phyloP scores from a whole-genome alignment of 1,140 invertebrate species.

The Panulirus ornatus region DNA sequence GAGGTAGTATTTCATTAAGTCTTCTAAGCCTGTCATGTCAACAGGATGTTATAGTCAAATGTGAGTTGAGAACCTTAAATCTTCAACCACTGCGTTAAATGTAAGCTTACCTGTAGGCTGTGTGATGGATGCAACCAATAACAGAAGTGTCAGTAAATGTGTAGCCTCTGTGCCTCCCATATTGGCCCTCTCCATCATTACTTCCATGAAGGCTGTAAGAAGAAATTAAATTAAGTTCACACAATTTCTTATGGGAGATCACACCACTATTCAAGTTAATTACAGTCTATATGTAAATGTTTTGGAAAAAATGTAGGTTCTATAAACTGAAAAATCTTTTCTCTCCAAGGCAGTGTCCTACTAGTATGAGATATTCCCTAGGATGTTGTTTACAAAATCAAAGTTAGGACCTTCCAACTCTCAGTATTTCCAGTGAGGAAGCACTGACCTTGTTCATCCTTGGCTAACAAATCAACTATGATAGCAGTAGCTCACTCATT shows the following conservation, averaged over 20 bases:
- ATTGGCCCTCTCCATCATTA: constrained; percentile 20
- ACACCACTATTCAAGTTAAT: too few species aligned
- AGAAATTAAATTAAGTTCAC: not conserved
- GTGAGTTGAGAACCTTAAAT: not conserved
- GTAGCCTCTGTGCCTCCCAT: constrained; percentile 22
- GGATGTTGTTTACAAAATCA: too few species aligned
- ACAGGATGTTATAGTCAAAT: not conserved
- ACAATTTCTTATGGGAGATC: not conserved
- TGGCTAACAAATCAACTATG: too few species aligned
- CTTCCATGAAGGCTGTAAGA: not conserved
- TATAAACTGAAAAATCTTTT: too few species aligned
- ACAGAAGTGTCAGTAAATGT: constrained; percentile 19
- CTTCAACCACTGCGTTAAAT: not conserved
- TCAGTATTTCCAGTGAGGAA: too few species aligned
- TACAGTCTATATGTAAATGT: too few species aligned
- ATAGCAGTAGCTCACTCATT: too few species aligned
- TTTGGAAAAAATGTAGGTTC: too few species aligned
- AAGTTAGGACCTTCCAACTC: too few species aligned
- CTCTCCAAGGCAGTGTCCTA: too few species aligned
- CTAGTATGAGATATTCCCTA: too few species aligned
- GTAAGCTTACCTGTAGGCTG: constrained; percentile 24
- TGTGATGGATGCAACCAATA: constrained; percentile 42
- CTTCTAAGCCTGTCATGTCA: not conserved
- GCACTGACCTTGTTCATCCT: too few species aligned
- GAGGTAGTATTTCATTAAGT: not conserved